Evolutionary conservation across 2,888 invertebrate genomes (phyloP), one percentile per base, ranked within the genome.

Genomic region (Polydrusus tereticollis): DNA sequence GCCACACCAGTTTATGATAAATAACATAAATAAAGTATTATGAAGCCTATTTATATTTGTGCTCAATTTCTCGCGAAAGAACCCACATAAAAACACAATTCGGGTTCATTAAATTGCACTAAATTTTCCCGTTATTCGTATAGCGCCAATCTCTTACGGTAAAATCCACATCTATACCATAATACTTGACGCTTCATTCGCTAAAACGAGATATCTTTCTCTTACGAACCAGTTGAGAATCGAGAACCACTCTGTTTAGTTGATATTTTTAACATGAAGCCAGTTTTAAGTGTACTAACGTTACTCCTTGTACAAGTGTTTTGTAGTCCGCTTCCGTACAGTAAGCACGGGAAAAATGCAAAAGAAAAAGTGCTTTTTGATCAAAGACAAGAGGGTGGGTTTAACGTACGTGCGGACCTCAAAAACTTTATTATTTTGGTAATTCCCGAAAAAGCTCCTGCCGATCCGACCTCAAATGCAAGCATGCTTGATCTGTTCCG

Each of bases 351-450:
- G 3, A 23, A 38, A 36, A 47, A 18, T 33, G 43, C 36, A 5
- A 50, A 52, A 10, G 38, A 52, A 8, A 52, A 73, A 55, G 77
- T 80, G 36, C 69, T 80, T n/a, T 90, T 90, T 86, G 91, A 94
- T 83, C 93, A 94, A 81, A 88, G 93, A 0, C 94, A 94, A 83
- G 91, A 93, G 68, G 94, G 94, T 33, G 89, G 91, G 1, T 80
- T 75, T 79, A 83, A 95, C 83, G 88, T 93, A 10, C 88, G 90
- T 60, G 92, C 93, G 0, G 92, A 93, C 82, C 85, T 94, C 8
- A 90, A 93, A 76, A 94, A 94, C 80, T 89, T 94, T 75, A 86
- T 94, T 75, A 85, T 94, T 60, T 83, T 94, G 23, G 83, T 93
- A n/a, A 78, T 82, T 5, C 82, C 83, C 5, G 73, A 81, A 0